These are phyloP conservation scores for Exaiptasia diaphana DNA, from an alignment of 64 coral and sea anemone species.

Conservation along the genomic window DNA sequence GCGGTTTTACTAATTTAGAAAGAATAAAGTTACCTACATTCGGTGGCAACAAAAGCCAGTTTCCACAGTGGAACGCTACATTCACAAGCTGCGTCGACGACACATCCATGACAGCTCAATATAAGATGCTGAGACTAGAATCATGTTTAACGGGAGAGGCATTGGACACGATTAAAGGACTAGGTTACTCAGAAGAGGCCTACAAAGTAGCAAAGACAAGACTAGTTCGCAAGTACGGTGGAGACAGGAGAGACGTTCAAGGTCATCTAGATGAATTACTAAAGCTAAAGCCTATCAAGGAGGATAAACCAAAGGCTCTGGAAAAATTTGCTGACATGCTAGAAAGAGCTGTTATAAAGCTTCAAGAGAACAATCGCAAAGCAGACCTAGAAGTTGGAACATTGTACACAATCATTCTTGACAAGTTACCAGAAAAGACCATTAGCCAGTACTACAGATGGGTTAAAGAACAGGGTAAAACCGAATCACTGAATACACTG, in stretches of 20 bases:
- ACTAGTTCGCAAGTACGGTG: constrained; percentile 37
- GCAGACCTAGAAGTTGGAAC: constrained; percentile 71
- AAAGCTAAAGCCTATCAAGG: constrained; percentile 33
- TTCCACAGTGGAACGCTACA: constrained; percentile 18
- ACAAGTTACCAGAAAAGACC: constrained; percentile 54
- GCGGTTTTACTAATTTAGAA: constrained; percentile 1
- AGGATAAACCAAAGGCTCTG: constrained; percentile 67
- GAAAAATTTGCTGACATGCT: constrained; percentile 72
- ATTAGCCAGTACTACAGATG: constrained; percentile 14
- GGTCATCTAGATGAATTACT: constrained; percentile 45
- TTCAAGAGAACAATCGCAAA: constrained; percentile 48
- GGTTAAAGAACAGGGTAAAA: background rate
- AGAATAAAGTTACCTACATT: constrained; percentile 16
- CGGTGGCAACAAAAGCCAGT: constrained; percentile 35
- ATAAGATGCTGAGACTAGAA: constrained; percentile 46
- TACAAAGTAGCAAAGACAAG: constrained; percentile 22
- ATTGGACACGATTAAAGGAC: constrained; percentile 27
- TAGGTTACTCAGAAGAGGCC: constrained; percentile 36
- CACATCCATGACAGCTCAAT: constrained; percentile 16
- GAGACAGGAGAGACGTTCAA: constrained; percentile 57
- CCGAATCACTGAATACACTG: constrained; percentile 10
- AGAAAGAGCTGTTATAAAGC: constrained; percentile 39
- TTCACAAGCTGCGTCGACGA: constrained; percentile 45
- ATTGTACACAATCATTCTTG: constrained; percentile 62
- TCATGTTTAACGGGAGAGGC: constrained; percentile 52